Evolutionary conservation across 2,113 vertebrate species (phyloP), one percentile per base, ranked within the genome.

Genomic region (Psittacus erithacus): DNA sequence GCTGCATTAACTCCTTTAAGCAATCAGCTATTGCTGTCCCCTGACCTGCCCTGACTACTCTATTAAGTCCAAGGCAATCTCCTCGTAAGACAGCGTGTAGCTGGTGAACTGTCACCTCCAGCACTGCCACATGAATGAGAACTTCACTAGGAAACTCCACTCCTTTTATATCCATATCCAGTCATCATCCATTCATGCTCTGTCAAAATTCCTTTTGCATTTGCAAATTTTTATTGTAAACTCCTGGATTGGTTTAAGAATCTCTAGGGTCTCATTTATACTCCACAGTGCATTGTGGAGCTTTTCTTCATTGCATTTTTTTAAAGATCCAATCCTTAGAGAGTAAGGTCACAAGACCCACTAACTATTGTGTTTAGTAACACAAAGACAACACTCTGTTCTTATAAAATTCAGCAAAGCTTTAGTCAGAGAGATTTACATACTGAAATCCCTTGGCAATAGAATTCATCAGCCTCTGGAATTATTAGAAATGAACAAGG

Each of bases 301-400:
- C 92, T 97, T 98, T 97, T 85, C 89, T 95, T 98, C 97, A 77
- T 95, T 94, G 95, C 86, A 81, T 97, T 96, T 98, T 98, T 69
- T 97, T 96, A 93, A 96, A 97, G 97, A 86, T 53, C 65, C 67
- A 92, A 64, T 97, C 96, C 96, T 90, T 86, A 70, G 92, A 97
- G 94, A 96, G 64, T 53, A 83, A 87, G 88, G 96, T 86, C 90
- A 90, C 78, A 88, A 92, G 95, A 82, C 71, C 84, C 92, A 88
- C 88, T 92, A 97, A 94, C 97, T 91, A 96, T 97, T 98, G 96
- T 97, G 88, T 88, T 93, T 92, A 90, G 87, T 83, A 96, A 94
- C 76, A 96, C 91, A 97, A 97, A 97, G 88, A 83, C 78, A 88
- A 95, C 43, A 2, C 86, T 97, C 81, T 97, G 63, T 85, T 95